Conservation (phyloP, 2,888 invertebrate genomes). For the Melangyna quadrimaculata region DNA sequence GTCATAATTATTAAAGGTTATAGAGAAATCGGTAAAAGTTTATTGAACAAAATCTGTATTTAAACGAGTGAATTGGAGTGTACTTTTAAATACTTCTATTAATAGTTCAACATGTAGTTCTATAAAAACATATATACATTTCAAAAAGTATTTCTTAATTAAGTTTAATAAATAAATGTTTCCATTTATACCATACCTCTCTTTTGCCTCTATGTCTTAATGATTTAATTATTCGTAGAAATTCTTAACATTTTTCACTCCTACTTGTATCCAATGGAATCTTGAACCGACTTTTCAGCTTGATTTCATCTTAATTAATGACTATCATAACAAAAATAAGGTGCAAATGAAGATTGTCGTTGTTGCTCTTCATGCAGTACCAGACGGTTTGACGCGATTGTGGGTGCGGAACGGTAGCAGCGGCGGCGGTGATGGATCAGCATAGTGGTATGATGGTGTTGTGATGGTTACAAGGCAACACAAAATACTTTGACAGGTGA, state of each 20-base stretch:
- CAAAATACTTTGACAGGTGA: slow-evolving; percentile 34
- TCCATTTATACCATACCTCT: background rate
- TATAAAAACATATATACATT: background rate
- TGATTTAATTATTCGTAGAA: slow-evolving; percentile 22
- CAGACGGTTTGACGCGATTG: background rate
- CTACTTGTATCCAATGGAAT: background rate
- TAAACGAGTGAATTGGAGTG: no score
- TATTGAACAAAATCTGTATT: no score
- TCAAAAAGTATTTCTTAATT: background rate
- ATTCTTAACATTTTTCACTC: background rate
- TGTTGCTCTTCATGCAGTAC: background rate
- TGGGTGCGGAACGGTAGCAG: background rate
- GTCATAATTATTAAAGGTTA: no score
- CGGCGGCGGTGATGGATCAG: background rate
- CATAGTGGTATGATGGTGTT: background rate
- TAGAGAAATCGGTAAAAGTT: no score
- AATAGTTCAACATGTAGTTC: no score
- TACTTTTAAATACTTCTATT: background rate
- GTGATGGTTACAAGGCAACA: background rate
- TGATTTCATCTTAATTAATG: slow-evolving; percentile 38
- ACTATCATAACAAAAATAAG: slow-evolving; percentile 14
- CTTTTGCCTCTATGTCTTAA: background rate
- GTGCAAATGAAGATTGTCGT: slow-evolving; percentile 6
- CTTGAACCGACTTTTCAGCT: slow-evolving; percentile 16
- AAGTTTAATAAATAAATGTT: slow-evolving; percentile 16